Evolutionary conservation across 2,888 invertebrate species (phyloP).

Genomic region (Adelphocoris suturalis): DNA sequence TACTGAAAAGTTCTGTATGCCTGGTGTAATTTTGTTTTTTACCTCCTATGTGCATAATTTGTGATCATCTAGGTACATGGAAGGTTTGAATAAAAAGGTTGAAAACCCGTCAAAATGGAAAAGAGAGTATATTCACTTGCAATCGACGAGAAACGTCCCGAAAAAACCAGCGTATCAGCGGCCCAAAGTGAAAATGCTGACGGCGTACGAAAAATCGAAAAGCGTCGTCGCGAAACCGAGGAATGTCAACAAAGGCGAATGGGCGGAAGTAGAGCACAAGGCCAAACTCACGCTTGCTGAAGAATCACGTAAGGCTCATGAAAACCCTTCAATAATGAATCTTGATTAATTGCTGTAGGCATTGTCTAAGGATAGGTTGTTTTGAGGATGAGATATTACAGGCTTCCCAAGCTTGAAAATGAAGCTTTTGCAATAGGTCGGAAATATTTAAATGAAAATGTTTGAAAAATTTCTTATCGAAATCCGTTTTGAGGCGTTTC

Average conservation of each 20-base stretch:
- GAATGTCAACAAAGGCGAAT: neutral
- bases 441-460: no score
- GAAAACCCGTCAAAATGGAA: neutral
- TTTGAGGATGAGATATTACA: no score
- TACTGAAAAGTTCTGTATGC: no score
- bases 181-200: slow-evolving; percentile 38
- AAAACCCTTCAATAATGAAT: no score
- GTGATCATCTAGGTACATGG: slow-evolving; percentile 29
- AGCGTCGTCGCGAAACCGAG: neutral
- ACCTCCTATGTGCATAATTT: no score
- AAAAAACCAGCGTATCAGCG: slow-evolving; percentile 12
- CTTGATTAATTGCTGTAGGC: no score
- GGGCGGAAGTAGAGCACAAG: slow-evolving; percentile 10
- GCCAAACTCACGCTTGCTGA: neutral
- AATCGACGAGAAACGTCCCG: neutral
- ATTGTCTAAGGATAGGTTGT: no score
- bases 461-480: no score
- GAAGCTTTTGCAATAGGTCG: no score
- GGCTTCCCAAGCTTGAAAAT: no score
- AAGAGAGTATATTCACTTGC: neutral
- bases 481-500: no score
- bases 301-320: neutral
- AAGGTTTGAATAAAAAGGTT: slow-evolving; percentile 29
- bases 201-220: slow-evolving; percentile 37
- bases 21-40: no score